Conservation (phyloP, 2,113 vertebrate species). For the Burhinus bistriatus region DNA sequence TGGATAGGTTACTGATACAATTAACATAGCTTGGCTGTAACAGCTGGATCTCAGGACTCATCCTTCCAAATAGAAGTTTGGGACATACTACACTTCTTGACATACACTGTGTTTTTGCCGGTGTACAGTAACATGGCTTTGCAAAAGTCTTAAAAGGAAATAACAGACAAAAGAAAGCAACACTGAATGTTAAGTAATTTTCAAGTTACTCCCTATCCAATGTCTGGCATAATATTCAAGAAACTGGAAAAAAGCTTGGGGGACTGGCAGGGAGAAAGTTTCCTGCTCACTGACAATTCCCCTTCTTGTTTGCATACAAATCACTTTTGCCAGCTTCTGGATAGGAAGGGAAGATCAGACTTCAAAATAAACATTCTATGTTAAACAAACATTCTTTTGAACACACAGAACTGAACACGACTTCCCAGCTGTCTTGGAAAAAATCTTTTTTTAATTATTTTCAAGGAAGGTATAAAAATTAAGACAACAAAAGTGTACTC, state of each 20-base stretch:
- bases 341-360: constrained; percentile 12
- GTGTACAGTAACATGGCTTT: neutral
- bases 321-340: constrained; percentile 12
- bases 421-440: neutral
- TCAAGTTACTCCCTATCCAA: neutral
- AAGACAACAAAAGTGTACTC: neutral
- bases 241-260: neutral
- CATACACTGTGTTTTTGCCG: neutral
- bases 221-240: rapidly evolving
- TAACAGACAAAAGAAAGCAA: neutral
- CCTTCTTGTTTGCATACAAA: constrained; percentile 32
- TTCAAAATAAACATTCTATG: constrained; percentile 26
- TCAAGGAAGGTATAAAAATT: neutral
- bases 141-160: neutral
- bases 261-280: constrained; percentile 14
- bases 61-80: neutral
- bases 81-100: neutral
- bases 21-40: neutral
- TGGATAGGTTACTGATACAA: neutral
- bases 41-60: neutral
- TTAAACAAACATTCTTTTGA: constrained; percentile 25
- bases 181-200: neutral
- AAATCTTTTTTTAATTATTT: neutral
- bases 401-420: neutral
- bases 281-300: neutral